Evolutionary conservation across 2,113 vertebrate genomes (phyloP).

Genomic region (Speoplatyrhinus poulsoni): DNA sequence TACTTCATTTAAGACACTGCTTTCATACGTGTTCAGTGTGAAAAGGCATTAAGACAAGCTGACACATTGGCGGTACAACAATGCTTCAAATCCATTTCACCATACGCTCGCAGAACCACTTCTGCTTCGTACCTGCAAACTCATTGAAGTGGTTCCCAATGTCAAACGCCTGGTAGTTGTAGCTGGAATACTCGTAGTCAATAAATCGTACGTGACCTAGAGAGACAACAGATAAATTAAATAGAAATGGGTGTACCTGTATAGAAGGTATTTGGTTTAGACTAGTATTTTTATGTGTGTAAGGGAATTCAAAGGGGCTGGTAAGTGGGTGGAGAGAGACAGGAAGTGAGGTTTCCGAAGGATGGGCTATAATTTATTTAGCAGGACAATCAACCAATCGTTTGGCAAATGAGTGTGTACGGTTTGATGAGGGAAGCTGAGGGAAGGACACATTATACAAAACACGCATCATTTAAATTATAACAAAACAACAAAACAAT

Average conservation of each 20-base stretch:
- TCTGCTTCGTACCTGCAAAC: constrained; percentile 85
- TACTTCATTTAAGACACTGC: no score
- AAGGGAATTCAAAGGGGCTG: not conserved
- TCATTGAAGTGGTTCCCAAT: constrained; percentile 98
- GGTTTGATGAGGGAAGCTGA: no score
- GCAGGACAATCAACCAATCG: no score
- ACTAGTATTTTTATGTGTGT: not conserved
- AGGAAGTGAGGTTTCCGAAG: not conserved
- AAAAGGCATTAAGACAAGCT: no score
- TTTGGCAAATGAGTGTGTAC: no score
- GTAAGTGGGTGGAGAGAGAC: not conserved
- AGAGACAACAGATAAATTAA: constrained; percentile 3
- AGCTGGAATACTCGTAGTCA: constrained; percentile 95
- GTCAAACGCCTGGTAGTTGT: constrained; percentile 98
- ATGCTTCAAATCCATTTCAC: not conserved
- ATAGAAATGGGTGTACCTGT: not conserved
- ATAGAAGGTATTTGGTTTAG: not conserved
- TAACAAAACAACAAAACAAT: no score
- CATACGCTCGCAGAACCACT: not conserved
- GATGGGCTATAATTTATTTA: no score
- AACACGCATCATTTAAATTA: no score
- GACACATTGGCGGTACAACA: no score
- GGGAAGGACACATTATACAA: no score
- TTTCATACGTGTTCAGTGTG: no score
- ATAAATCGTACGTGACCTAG: constrained; percentile 90